phyloP scores from a whole-genome alignment of 2,888 invertebrate genomes.

The Heliconius ismenius region DNA sequence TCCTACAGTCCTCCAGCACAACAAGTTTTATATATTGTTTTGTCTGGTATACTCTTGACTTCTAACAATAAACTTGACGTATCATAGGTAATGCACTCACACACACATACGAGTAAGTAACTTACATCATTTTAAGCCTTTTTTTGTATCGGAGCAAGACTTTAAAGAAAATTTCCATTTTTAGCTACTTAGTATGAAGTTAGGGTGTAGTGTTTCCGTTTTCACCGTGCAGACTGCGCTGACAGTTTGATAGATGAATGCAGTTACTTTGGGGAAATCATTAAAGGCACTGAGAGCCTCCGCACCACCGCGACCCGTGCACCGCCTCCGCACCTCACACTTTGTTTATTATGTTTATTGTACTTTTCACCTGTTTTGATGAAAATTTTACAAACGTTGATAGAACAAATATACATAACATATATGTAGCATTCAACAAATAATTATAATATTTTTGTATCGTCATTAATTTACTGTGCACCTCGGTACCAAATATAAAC shows the following conservation, averaged over 20 bases:
- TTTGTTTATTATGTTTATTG: background rate
- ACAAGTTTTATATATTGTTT: no score
- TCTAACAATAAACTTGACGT: background rate
- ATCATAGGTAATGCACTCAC: background rate
- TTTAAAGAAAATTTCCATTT: conserved; percentile 42
- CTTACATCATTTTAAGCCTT: background rate
- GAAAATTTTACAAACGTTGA: background rate
- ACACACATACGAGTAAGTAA: background rate
- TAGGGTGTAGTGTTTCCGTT: conserved; percentile 36
- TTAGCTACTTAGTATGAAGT: conserved; percentile 45
- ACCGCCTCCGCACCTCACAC: conserved; percentile 8
- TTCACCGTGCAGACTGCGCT: conserved; percentile 41
- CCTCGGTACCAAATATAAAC: no score
- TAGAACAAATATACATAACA: no score
- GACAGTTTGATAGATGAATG: conserved; percentile 71
- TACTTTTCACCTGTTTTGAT: background rate
- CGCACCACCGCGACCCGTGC: background rate
- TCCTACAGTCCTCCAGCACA: no score
- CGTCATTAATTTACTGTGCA: no score
- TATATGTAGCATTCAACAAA: no score
- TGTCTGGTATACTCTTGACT: background rate
- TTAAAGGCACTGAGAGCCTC: conserved; percentile 46
- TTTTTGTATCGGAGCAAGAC: background rate
- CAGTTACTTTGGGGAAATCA: conserved; percentile 60
- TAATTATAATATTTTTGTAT: no score